Percentiles rank a stretch among this genome's conserved stretches.
phyloP scores from a whole-genome alignment of 2,888 invertebrate genomes.

The Brenthis ino region DNA sequence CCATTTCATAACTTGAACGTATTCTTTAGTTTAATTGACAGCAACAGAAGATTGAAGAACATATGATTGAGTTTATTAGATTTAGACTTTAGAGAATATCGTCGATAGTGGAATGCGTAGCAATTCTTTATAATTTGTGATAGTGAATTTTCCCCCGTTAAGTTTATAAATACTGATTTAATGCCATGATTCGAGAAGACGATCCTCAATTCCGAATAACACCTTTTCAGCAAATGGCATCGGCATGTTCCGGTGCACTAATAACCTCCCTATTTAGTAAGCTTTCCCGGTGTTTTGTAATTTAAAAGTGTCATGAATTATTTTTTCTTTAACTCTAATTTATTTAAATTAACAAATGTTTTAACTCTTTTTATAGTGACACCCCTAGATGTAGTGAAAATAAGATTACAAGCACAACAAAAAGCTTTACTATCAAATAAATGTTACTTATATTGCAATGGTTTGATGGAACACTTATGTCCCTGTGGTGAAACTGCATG shows the following conservation, averaged over 20 bases:
- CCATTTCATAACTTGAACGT: background rate
- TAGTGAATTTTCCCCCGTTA: conserved; percentile 26
- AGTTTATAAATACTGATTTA: conserved; percentile 35
- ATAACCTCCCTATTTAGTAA: conserved; percentile 94
- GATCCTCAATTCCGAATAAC: conserved; percentile 90
- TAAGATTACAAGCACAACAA: conserved; percentile 96
- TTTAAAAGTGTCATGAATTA: background rate
- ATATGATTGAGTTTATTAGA: conserved; percentile 36
- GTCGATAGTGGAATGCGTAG: conserved; percentile 1
- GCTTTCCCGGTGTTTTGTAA: conserved; percentile 45
- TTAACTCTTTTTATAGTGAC: conserved; percentile 87
- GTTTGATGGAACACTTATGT: conserved; percentile 98
- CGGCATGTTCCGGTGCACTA: conserved; percentile 93
- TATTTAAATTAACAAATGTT: conserved; percentile 6
- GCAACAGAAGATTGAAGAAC: conserved; percentile 37
- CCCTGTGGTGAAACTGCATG: conserved; percentile 87
- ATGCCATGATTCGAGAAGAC: conserved; percentile 81
- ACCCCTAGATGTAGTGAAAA: conserved; percentile 99
- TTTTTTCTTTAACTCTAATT: background rate
- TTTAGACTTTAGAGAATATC: conserved; percentile 2
- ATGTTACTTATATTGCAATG: conserved; percentile 98
- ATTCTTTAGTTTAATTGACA: conserved; percentile 8
- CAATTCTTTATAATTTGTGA: background rate
- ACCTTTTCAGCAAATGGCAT: conserved; percentile 91
- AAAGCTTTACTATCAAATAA: conserved; percentile 90